Evolutionary conservation across 2,797 vertebrate species (phyloP).

Genomic region (Channallabes apus): DNA sequence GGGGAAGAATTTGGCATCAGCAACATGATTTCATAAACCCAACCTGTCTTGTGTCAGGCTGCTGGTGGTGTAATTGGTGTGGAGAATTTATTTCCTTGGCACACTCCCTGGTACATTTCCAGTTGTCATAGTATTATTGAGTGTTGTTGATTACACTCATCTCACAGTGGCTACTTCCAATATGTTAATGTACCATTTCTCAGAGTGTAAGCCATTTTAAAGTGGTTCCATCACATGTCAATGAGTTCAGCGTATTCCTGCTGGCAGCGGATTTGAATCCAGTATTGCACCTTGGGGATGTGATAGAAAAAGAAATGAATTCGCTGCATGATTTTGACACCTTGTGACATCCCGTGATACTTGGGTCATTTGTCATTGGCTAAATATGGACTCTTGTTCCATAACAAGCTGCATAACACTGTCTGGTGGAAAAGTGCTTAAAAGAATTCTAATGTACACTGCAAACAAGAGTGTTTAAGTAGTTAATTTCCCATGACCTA

Average conservation of each 20-base stretch:
- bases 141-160: neutral
- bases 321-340: neutral
- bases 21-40: neutral
- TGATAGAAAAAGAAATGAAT: too few relatives aligned
- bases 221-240: neutral
- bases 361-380: neutral
- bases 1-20: neutral
- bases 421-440: neutral
- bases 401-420: neutral
- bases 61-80: neutral
- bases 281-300: neutral
- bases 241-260: neutral
- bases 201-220: neutral
- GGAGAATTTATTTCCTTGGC: neutral
- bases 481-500: neutral
- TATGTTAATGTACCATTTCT: neutral
- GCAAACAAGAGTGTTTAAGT: neutral
- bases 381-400: conserved; percentile 1
- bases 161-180: neutral
- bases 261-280: neutral
- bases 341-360: neutral
- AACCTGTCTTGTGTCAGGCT: too few relatives aligned
- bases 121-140: neutral
- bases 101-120: neutral
- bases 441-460: too few relatives aligned